A percentile compares a stretch with the other conserved stretches of the same genome.
Conservation (phyloP, 2,113 vertebrate genomes). For the Narcine bancroftii region DNA sequence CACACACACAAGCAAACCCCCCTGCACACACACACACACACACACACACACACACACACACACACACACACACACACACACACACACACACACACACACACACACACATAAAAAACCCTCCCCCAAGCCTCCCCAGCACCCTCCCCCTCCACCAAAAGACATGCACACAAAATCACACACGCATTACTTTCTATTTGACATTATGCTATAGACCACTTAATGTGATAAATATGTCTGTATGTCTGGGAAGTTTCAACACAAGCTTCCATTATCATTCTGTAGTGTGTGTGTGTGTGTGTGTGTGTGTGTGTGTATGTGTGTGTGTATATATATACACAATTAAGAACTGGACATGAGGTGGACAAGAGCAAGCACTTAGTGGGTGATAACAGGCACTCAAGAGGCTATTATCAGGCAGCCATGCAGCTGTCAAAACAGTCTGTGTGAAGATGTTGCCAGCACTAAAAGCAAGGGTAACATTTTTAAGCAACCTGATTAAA, state of each 20-base stretch:
- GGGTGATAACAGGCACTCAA: neutral
- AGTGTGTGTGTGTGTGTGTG: no score
- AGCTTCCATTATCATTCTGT: neutral
- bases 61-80: no score
- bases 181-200: neutral
- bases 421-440: constrained; percentile 4
- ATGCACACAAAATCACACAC: no score
- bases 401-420: neutral
- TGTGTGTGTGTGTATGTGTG: neutral
- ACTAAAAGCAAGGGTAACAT: neutral
- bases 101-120: no score
- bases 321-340: neutral
- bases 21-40: no score
- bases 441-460: constrained; percentile 12
- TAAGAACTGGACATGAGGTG: neutral
- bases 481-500: neutral
- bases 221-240: constrained; percentile 6
- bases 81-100: no score
- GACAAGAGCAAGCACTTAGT: neutral
- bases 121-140: no score
- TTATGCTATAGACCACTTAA: neutral
- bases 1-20: no score
- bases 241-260: neutral
- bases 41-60: no score
- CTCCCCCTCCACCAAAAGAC: no score